Conservation (phyloP, 2,888 invertebrate species). For the Phytoseiulus persimilis region DNA sequence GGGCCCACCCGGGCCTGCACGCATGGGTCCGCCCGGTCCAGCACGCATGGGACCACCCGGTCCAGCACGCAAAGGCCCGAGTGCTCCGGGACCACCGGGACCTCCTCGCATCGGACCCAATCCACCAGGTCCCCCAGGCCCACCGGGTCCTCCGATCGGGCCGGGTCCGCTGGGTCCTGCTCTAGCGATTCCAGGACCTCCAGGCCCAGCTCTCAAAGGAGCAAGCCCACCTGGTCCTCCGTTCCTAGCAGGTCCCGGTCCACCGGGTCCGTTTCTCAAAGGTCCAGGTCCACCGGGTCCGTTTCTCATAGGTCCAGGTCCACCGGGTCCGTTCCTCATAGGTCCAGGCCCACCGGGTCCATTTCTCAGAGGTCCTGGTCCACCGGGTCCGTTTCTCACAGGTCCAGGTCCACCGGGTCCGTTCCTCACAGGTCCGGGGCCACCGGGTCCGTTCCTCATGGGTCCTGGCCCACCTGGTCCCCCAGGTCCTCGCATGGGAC, state of each 20-base stretch:
- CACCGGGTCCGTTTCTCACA: not conserved
- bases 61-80: not conserved
- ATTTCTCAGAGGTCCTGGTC: not conserved
- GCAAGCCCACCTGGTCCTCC: not conserved
- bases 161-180: constrained; percentile 16
- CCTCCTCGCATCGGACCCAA: not conserved
- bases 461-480: constrained; percentile 13
- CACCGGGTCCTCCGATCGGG: not conserved
- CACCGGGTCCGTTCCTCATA: not conserved
- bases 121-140: constrained; percentile 29
- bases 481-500: not conserved
- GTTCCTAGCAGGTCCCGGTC: not conserved
- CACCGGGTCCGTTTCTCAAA: not conserved
- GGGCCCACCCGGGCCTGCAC: not conserved
- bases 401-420: constrained; percentile 27
- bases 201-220: constrained; percentile 5
- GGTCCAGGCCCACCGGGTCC: not conserved
- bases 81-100: constrained; percentile 21
- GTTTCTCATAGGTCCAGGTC: constrained; percentile 5
- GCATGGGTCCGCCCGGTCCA: not conserved
- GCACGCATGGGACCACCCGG: not conserved
- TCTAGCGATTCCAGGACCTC: not conserved
- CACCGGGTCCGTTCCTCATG: not conserved
- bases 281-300: constrained; percentile 24
- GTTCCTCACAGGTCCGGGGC: not conserved